phyloP scores from a whole-genome alignment of 2,797 vertebrate species.

The Squalus acanthias region DNA sequence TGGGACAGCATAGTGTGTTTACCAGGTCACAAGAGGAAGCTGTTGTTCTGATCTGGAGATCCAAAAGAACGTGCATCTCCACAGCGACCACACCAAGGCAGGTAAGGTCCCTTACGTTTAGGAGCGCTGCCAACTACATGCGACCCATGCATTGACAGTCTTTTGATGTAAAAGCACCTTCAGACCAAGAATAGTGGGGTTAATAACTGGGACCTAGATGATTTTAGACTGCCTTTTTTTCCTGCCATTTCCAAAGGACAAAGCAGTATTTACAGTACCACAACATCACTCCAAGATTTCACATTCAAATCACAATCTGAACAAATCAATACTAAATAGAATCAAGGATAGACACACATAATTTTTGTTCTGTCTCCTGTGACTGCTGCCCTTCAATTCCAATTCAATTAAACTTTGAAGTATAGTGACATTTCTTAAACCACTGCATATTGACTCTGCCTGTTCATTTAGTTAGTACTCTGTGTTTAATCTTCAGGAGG shows the following conservation, averaged over 20 bases:
- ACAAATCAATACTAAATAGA: conserved; percentile 32
- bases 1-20: background rate
- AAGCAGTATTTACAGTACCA: conserved; percentile 7
- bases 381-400: conserved; percentile 31
- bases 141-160: background rate
- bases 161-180: background rate
- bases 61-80: background rate
- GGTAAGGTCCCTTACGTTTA: background rate
- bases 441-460: conserved; percentile 23
- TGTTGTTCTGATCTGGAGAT: background rate
- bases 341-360: conserved; percentile 29
- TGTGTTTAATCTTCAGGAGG: background rate
- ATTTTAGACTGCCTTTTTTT: background rate
- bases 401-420: conserved; percentile 29
- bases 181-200: background rate
- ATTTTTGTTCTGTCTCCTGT: conserved; percentile 18
- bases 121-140: background rate
- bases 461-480: conserved; percentile 7
- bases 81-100: background rate
- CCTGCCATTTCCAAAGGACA: background rate
- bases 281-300: conserved; percentile 15
- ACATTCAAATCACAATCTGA: conserved; percentile 33
- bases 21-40: background rate
- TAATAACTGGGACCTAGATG: background rate
- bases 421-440: conserved; percentile 32